phyloP scores from a whole-genome alignment of 37 sponge, comb jelly and placozoan genomes.

The Eunapius fragilis region DNA sequence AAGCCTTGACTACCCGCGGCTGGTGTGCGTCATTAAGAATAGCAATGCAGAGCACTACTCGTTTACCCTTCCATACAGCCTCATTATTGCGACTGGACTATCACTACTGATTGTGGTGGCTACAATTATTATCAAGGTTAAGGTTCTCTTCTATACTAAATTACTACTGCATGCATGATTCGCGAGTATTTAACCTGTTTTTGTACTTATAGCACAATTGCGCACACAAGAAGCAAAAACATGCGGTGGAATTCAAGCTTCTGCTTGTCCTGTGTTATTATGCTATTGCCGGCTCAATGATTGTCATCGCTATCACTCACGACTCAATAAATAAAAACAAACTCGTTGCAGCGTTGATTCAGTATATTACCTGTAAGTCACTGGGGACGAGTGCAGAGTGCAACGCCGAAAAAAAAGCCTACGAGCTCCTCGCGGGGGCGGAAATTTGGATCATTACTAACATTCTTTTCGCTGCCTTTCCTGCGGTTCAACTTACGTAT shows the following conservation, averaged over 20 bases:
- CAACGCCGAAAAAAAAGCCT: neutral
- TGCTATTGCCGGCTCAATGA: neutral
- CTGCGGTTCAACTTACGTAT: neutral
- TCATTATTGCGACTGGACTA: neutral
- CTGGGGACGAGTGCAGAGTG: neutral
- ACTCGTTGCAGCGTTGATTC: neutral
- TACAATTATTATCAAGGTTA: neutral
- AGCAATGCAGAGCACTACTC: neutral
- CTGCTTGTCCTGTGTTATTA: neutral
- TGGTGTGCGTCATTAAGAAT: neutral
- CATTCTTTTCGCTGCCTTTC: neutral
- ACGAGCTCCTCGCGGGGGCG: neutral
- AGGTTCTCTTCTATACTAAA: neutral
- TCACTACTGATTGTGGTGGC: neutral
- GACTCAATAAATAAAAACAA: neutral
- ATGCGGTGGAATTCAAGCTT: neutral
- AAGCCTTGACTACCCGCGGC: neutral
- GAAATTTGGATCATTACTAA: neutral
- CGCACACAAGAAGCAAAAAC: neutral
- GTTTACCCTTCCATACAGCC: neutral
- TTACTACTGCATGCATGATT: too few species aligned
- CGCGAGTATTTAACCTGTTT: neutral
- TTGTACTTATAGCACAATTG: neutral
- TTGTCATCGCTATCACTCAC: neutral
- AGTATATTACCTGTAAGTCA: neutral